phyloP scores from a whole-genome alignment of 1,140 invertebrate species.

The Chrysomallon squamiferum region DNA sequence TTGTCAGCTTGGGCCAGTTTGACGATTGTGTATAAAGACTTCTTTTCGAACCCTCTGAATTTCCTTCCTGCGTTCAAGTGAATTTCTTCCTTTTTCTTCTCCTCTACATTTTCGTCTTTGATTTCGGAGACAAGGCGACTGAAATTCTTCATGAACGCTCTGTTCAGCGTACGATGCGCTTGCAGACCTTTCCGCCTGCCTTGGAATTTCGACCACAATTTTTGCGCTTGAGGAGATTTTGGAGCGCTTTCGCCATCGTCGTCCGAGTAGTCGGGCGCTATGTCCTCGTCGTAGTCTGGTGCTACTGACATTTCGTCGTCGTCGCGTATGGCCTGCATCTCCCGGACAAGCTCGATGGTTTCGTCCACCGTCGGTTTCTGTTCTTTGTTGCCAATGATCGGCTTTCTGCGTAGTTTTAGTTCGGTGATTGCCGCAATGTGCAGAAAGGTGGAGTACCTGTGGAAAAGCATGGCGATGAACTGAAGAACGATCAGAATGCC shows the following conservation, averaged over 20 bases:
- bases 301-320: slow-evolving; percentile 13
- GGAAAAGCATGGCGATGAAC: slow-evolving; percentile 65
- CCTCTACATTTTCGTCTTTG: slow-evolving; percentile 13
- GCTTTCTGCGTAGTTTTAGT: slow-evolving; percentile 18
- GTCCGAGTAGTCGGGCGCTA: slow-evolving; percentile 6
- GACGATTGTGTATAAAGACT: slow-evolving; percentile 28
- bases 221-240: slow-evolving; percentile 11
- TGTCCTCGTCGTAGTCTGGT: slow-evolving; percentile 19
- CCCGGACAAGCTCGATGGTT: slow-evolving; percentile 28
- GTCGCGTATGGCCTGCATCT: slow-evolving; percentile 29
- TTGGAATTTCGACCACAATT: slow-evolving; percentile 32
- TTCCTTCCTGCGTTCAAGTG: slow-evolving; percentile 11
- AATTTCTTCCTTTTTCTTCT: neutral
- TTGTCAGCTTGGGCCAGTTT: slow-evolving; percentile 16
- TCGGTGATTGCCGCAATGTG: slow-evolving; percentile 55
- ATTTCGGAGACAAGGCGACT: slow-evolving; percentile 21
- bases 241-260: neutral
- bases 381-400: neutral
- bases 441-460: slow-evolving; percentile 61
- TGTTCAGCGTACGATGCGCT: slow-evolving; percentile 30
- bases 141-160: slow-evolving; percentile 40
- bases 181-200: slow-evolving; percentile 10
- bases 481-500: slow-evolving; percentile 64
- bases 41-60: slow-evolving; percentile 25
- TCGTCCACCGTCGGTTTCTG: slow-evolving; percentile 24